Evolutionary conservation across 2,113 vertebrate genomes (phyloP).

Genomic region (Thamnaconus septentrionalis): DNA sequence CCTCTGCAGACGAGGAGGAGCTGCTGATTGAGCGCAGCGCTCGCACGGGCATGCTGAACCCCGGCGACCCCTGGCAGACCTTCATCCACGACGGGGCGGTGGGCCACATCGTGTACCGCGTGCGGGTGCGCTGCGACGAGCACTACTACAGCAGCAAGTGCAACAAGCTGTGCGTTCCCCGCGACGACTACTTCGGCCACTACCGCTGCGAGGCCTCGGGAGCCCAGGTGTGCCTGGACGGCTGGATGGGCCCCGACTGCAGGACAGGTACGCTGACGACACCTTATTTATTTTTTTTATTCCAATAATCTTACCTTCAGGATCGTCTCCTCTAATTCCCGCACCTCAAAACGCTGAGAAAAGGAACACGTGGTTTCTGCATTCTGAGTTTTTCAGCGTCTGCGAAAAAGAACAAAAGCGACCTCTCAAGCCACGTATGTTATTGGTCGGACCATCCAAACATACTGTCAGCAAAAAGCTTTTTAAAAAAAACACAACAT

Average conservation of each 20-base stretch:
- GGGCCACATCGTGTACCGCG: slow-evolving; percentile 84
- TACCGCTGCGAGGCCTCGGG: slow-evolving; percentile 89
- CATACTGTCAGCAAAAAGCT: too few relatives aligned
- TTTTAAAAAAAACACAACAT: too few relatives aligned
- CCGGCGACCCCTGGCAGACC: slow-evolving; percentile 88
- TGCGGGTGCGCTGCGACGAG: slow-evolving; percentile 88
- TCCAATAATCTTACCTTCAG: too few relatives aligned
- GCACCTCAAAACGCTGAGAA: too few relatives aligned
- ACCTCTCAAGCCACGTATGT: too few relatives aligned
- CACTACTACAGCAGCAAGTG: slow-evolving; percentile 93
- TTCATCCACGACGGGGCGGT: slow-evolving; percentile 83
- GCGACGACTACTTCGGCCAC: slow-evolving; percentile 93
- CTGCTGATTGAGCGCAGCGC: slow-evolving; percentile 86
- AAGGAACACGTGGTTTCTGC: too few relatives aligned
- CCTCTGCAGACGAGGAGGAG: slow-evolving; percentile 71
- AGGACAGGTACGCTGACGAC: slow-evolving; percentile 75
- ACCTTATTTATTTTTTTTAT: too few relatives aligned
- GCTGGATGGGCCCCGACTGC: slow-evolving; percentile 94
- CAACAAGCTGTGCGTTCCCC: slow-evolving; percentile 92
- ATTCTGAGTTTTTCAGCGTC: too few relatives aligned
- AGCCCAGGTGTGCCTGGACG: slow-evolving; percentile 90
- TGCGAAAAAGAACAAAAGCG: too few relatives aligned
- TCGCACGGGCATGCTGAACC: slow-evolving; percentile 90
- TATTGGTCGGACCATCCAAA: too few relatives aligned
- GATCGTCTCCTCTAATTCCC: too few relatives aligned